These are phyloP conservation scores for Periphyllus acericola DNA, from an alignment of 2,888 invertebrate genomes.

Conservation along the genomic window DNA sequence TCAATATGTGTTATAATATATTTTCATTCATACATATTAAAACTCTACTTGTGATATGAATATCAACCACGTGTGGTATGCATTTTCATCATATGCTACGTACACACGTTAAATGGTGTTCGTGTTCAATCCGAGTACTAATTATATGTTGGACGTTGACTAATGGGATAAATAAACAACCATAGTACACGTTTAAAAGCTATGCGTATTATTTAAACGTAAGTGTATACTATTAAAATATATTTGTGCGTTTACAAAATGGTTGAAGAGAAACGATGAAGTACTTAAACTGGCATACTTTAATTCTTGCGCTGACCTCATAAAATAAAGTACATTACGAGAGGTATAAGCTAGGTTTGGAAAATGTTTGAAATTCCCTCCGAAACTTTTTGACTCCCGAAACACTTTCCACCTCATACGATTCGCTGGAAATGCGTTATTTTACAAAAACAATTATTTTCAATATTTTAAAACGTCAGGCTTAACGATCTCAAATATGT, in stretches of 20 bases:
- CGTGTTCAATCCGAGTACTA: too few species aligned
- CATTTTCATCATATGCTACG: too few species aligned
- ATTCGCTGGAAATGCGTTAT: not conserved
- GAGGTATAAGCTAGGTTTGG: not conserved
- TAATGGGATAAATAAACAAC: not conserved
- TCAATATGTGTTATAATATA: too few species aligned
- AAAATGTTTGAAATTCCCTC: constrained; percentile 16
- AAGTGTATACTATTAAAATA: too few species aligned
- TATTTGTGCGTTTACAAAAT: not conserved
- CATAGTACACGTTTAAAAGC: not conserved
- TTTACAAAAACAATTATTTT: not conserved
- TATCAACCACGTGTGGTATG: too few species aligned
- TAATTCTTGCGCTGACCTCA: not conserved
- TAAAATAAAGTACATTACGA: constrained; percentile 24
- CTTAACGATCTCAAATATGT: not conserved
- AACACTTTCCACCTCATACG: not conserved
- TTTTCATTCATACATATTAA: too few species aligned
- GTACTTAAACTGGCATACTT: not conserved
- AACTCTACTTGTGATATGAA: too few species aligned
- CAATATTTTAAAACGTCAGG: constrained; percentile 1
- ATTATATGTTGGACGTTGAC: too few species aligned
- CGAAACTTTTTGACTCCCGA: constrained; percentile 7
- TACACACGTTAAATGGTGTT: too few species aligned
- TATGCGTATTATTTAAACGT: not conserved
- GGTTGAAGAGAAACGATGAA: not conserved